phyloP scores from a whole-genome alignment of 1,140 invertebrate genomes.

The Lerema accius region DNA sequence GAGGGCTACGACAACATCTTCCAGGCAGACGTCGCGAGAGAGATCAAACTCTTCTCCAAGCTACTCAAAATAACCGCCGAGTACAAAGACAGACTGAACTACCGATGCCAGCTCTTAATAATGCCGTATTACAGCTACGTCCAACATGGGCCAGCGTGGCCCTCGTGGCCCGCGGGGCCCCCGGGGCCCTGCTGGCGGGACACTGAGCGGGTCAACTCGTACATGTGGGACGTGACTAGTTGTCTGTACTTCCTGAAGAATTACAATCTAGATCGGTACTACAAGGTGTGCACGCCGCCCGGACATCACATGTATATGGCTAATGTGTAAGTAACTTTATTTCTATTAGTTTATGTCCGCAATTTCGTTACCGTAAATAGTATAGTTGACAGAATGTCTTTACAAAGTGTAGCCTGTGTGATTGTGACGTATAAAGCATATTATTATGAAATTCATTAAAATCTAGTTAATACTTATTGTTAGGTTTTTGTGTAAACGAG shows the following conservation, averaged over 20 bases:
- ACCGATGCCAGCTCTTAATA: slow-evolving; percentile 85
- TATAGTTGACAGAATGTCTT: no score
- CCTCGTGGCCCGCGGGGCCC: no score
- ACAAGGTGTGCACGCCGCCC: slow-evolving; percentile 85
- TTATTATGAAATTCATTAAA: no score
- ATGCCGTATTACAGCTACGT: slow-evolving; percentile 62
- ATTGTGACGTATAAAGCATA: no score
- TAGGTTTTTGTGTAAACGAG: no score
- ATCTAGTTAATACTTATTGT: no score
- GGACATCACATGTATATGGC: slow-evolving; percentile 83
- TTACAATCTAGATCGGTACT: slow-evolving; percentile 85
- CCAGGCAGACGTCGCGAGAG: slow-evolving; percentile 84
- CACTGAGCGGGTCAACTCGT: slow-evolving; percentile 60
- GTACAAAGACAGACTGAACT: slow-evolving; percentile 86
- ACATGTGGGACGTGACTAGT: slow-evolving; percentile 86
- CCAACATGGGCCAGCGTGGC: slow-evolving; percentile 35
- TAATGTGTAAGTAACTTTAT: slow-evolving; percentile 67
- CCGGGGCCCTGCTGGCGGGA: slow-evolving; percentile 31
- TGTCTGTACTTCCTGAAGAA: slow-evolving; percentile 86
- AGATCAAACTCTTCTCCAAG: slow-evolving; percentile 85
- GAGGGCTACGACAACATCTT: slow-evolving; percentile 85
- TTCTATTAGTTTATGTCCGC: not conserved
- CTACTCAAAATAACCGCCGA: slow-evolving; percentile 85
- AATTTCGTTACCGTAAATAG: no score
- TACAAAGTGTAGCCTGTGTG: no score